Percentiles rank a stretch among this genome's conserved stretches.
Conservation (phyloP, 2,797 vertebrate genomes). For the Syngnathus rostellatus region DNA sequence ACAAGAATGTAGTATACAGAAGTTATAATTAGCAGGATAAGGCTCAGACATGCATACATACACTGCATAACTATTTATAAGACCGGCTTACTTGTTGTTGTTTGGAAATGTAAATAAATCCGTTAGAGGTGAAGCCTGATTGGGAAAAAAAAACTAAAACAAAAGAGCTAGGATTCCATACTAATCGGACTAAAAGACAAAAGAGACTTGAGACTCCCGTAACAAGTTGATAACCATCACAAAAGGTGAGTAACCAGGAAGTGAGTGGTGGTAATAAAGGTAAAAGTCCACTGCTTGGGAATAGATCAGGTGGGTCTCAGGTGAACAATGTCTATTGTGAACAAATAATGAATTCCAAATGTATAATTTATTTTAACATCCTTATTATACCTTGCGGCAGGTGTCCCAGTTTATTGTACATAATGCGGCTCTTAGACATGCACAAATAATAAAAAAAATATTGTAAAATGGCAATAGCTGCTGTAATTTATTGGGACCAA, state of each 20-base stretch:
- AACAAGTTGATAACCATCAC: background rate
- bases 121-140: background rate
- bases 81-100: conserved; percentile 34
- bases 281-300: conserved; percentile 48
- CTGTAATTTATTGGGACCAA: background rate
- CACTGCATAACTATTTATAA: background rate
- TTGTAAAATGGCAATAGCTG: background rate
- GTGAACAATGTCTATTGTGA: conserved; percentile 4
- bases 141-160: background rate
- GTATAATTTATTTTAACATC: background rate
- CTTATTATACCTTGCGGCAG: background rate
- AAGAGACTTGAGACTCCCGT: conserved; percentile 9
- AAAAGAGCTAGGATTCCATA: conserved; percentile 1
- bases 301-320: background rate
- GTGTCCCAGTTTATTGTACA: background rate
- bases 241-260: conserved; percentile 40
- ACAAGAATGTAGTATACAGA: background rate
- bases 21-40: conserved; percentile 7
- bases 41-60: background rate
- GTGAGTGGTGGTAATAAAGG: conserved; percentile 24
- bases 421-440: background rate
- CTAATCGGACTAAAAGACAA: background rate
- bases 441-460: background rate
- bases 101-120: background rate
- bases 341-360: background rate